Base-by-base conservation (phyloP, 2,888 invertebrate genomes). In the Apomyelois bistriatella region DNA sequence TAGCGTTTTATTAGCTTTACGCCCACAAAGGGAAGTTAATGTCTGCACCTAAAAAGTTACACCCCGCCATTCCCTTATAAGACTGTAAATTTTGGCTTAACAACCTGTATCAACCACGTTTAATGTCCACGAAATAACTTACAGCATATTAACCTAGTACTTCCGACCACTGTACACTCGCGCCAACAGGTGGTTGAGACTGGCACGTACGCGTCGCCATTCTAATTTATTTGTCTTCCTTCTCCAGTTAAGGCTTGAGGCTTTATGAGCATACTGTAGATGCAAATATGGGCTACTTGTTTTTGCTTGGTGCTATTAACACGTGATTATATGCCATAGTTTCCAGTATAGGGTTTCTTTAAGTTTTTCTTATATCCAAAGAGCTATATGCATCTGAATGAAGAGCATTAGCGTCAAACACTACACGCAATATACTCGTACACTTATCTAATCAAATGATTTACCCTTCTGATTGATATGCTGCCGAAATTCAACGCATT, bases 161-260 rank as follows among this genome's bases (percentile, higher is more conserved):
- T 46, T 46, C 46, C 46, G 46, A 32, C 15, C 30, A 43, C 7
- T 43, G 41, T 41, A 22, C 22, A 22, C 22, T 41, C 16, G 13
- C 8, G 1, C n/a, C 46, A 46, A 46, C 46, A 46, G 46, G 46
- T 46, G 32, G 46, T 10, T 13, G 32, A 32, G 7, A 30, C 32
- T 4, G n/a, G 46, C 46, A 46, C 46, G 46, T 46, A 32, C 46
- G 32, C 30, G 46, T 46, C 46, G 32, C 13, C 7, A 15, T 32
- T 32, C 46, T 46, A 46, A 46, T 46, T 46, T 46, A 46, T 46
- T 46, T 46, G 46, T 46, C 46, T 46, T 46, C 32, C 30, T 43
- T 13, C n/a, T 12, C 22, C 22, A 13, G 30, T 28, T 43, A 30
- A 30, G 10, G 32, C 32, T 32, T 10, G 30, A 13, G 15, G 35